Evolutionary conservation across 2,113 vertebrate species (phyloP), one percentile per base, ranked within the genome.

Genomic region (Corynorhinus townsendii): DNA sequence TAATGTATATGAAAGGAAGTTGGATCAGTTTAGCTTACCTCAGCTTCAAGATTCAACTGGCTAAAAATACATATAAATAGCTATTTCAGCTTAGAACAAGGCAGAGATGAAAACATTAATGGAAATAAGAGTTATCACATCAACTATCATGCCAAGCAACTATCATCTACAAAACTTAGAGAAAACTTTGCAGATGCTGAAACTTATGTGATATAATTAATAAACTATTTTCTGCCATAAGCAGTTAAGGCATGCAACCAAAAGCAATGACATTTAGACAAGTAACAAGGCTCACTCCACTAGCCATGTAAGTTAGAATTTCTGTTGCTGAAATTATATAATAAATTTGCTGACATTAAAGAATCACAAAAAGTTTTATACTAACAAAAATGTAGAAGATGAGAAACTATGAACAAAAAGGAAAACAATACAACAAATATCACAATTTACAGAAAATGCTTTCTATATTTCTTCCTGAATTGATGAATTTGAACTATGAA

Each of bases 1-100:
- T 56, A 92, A 89, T 93, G 3, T 43, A 10, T 84, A 16, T 22
- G 69, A 83, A 54, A 83, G 35, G 93, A 84, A 35, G 73, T 8
- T 12, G 62, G 75, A 94, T 64, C 2, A 49, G 56, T 47, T 95
- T 71, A 20, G 88, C 40, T 94, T 62, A 89, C 38, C 64, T 85
- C 81, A 72, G 79, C 69, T 72, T 96, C 16, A 52, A 92, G 22
- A 62, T 82, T 96, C 72, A 86, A 89, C 47, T 69, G 54, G 92
- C 69, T 88, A 92, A 71, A 94, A 14, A 93, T 6, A 77, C 11
- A 49, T 49, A 0, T 94, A 52, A 64, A 62, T 66, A 89, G 43
- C 35, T 92, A 59, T 86, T 97, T 96, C 12, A 56, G 45, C 24
- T 5, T 93, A 94, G 66, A 88, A 91, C 72, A 76, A 26, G 59